Conservation (phyloP, 2,113 vertebrate species). For the Engraulis encrasicolus region DNA sequence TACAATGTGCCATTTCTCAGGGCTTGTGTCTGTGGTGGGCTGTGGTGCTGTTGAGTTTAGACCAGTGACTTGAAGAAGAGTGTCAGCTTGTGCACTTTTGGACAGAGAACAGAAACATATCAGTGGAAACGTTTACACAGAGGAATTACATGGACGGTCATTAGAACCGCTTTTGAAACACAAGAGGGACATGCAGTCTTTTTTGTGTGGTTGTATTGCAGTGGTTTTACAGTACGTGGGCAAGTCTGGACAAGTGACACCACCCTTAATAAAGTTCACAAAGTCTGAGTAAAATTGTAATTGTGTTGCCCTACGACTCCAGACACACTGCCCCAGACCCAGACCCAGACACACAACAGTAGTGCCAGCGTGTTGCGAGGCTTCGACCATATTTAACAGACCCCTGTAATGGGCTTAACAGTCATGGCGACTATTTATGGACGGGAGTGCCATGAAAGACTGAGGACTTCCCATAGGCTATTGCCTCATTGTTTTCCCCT, state of each 20-base stretch:
- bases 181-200: background rate
- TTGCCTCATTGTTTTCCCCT: background rate
- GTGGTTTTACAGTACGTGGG: background rate
- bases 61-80: too few species aligned
- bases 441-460: background rate
- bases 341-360: too few species aligned
- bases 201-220: background rate
- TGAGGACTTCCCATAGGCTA: background rate
- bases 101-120: background rate
- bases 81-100: too few species aligned
- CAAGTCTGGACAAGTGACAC: background rate
- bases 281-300: background rate
- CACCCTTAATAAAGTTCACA: conserved; percentile 4
- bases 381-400: background rate
- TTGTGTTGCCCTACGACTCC: background rate
- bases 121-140: background rate
- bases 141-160: background rate
- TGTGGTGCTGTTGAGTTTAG: too few species aligned
- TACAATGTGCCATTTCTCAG: too few species aligned
- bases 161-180: background rate
- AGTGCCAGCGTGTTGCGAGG: background rate
- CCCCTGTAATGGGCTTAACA: background rate
- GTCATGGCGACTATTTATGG: background rate
- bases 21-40: too few species aligned
- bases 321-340: background rate